phyloP scores from a whole-genome alignment of 2,797 vertebrate genomes.

The Cyprinodon diabolis region DNA sequence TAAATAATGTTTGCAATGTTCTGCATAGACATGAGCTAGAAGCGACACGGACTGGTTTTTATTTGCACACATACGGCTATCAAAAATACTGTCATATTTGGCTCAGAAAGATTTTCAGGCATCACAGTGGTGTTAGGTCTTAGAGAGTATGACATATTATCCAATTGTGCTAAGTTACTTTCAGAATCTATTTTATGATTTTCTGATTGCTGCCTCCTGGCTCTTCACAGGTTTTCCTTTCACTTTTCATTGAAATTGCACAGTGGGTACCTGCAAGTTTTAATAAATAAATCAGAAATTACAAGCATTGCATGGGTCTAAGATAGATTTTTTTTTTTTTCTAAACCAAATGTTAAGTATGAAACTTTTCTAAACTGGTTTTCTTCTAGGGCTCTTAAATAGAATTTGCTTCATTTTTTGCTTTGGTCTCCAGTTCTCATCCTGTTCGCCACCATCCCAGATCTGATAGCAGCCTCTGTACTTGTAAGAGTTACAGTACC shows the following conservation, averaged over 20 bases:
- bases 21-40: background rate
- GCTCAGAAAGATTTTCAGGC: too few relatives aligned
- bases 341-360: background rate
- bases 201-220: background rate
- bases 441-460: slow-evolving; percentile 54
- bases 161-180: background rate
- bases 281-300: background rate
- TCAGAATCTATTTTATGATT: background rate
- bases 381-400: background rate
- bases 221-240: background rate
- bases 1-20: background rate
- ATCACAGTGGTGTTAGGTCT: background rate
- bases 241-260: background rate
- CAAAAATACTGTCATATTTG: background rate
- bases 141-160: background rate
- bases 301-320: background rate
- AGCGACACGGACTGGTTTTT: background rate
- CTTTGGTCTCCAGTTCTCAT: slow-evolving; percentile 25
- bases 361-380: background rate
- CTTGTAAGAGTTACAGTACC: slow-evolving; percentile 82
- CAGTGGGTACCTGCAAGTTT: background rate
- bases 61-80: background rate
- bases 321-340: background rate
- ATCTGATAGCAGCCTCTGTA: slow-evolving; percentile 77
- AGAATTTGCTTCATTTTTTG: background rate